A percentile compares a stretch with the other conserved stretches of the same genome.
These are phyloP conservation scores for Merluccius polli DNA, from an alignment of 2,797 vertebrate species.

Conservation along the genomic window DNA sequence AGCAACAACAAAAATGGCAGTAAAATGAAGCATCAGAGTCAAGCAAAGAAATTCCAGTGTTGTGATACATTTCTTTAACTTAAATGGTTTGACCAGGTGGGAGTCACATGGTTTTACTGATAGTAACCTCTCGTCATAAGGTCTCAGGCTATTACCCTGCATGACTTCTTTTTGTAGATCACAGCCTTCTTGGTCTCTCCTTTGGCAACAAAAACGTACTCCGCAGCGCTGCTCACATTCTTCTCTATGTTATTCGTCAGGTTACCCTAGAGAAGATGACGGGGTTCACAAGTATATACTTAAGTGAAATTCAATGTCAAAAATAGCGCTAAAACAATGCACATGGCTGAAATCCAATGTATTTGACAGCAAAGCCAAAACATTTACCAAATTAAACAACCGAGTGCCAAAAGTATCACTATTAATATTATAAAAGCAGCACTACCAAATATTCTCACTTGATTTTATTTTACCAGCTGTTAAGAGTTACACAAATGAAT, in stretches of 20 bases:
- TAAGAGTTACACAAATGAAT: neutral
- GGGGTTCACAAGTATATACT: neutral
- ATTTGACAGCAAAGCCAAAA: neutral
- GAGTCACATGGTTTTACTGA: neutral
- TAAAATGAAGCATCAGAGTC: neutral
- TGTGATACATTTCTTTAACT: neutral
- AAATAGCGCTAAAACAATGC: neutral
- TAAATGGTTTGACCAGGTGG: neutral
- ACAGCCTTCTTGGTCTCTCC: conserved; percentile 78
- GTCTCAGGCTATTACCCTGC: conserved; percentile 73
- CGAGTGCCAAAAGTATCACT: neutral
- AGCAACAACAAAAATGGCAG: neutral
- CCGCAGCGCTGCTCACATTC: conserved; percentile 76
- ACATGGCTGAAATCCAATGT: neutral
- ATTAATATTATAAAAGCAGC: too few species aligned
- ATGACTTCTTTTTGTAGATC: conserved; percentile 79
- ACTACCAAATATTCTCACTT: neutral
- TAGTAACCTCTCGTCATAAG: conserved; percentile 2
- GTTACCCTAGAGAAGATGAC: conserved; percentile 74
- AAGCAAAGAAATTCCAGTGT: neutral
- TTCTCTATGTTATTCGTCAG: conserved; percentile 92
- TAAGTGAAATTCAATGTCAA: too few species aligned
- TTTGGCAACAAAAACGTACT: conserved; percentile 78
- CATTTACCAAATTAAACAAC: neutral
- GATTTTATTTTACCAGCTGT: neutral